Conservation (phyloP, 1,140 invertebrate genomes). For the Euwallacea similis region DNA sequence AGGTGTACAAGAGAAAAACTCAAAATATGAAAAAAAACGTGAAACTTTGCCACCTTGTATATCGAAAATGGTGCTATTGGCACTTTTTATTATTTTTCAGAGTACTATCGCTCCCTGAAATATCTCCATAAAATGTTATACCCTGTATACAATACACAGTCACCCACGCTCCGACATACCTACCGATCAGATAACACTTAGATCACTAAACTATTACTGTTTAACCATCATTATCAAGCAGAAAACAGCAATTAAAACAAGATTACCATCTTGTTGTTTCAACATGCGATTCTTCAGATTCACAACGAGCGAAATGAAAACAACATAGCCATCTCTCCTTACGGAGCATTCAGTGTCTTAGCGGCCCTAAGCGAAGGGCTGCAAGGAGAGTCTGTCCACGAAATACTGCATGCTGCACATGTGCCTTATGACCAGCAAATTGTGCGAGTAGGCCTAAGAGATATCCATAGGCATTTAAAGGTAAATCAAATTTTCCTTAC, state of each 20-base stretch:
- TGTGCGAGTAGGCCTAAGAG: conserved; percentile 73
- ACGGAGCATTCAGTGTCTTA: conserved; percentile 74
- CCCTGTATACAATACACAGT: no score
- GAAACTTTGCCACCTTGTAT: no score
- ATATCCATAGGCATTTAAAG: conserved; percentile 67
- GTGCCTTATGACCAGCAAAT: conserved; percentile 70
- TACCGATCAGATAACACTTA: no score
- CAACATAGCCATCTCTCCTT: conserved; percentile 83
- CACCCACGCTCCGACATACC: no score
- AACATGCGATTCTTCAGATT: conserved; percentile 43
- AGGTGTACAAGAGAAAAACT: no score
- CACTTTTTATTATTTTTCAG: no score
- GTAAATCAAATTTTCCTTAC: conserved; percentile 31
- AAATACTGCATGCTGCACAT: conserved; percentile 67
- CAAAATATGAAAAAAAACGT: no score
- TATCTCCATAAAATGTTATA: no score
- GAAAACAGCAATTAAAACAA: conserved; percentile 6
- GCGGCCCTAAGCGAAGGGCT: conserved; percentile 77
- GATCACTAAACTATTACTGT: no score
- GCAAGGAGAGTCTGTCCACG: conserved; percentile 65
- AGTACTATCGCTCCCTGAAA: no score
- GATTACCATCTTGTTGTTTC: no score
- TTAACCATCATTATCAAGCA: not conserved
- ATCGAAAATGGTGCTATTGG: no score
- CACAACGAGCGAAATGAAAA: conserved; percentile 61